A percentile compares a stretch with the other conserved stretches of the same genome.
phyloP scores from a whole-genome alignment of 2,113 vertebrate genomes.

The Halichoeres trimaculatus region DNA sequence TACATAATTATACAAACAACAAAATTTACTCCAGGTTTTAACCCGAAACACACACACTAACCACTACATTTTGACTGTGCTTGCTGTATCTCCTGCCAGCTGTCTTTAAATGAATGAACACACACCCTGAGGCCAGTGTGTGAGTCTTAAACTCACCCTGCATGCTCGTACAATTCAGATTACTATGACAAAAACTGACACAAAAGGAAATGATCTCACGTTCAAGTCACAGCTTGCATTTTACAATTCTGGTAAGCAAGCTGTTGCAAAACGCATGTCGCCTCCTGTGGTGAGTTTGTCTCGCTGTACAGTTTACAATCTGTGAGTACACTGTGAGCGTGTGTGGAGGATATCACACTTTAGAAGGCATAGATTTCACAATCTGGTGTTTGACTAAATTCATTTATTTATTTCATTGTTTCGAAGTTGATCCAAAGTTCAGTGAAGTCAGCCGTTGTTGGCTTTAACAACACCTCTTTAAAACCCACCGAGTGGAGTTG shows the following conservation, averaged over 20 bases:
- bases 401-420: too few relatives aligned
- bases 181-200: neutral
- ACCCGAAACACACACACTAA: neutral
- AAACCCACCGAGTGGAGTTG: too few relatives aligned
- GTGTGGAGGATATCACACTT: too few relatives aligned
- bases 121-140: slow-evolving; percentile 8
- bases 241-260: neutral
- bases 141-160: neutral
- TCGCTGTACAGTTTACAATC: neutral
- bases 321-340: too few relatives aligned
- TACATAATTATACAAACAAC: neutral
- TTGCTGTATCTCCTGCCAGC: slow-evolving; percentile 20
- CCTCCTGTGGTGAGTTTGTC: neutral
- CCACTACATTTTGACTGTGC: neutral
- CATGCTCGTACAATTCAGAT: too few relatives aligned
- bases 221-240: neutral
- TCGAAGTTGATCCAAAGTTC: too few relatives aligned
- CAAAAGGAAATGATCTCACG: neutral
- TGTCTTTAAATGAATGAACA: slow-evolving; percentile 35
- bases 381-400: too few relatives aligned
- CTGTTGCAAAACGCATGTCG: neutral
- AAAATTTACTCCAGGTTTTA: neutral
- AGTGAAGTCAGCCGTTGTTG: too few relatives aligned
- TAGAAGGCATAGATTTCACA: too few relatives aligned
- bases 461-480: too few relatives aligned